Conservation (phyloP, 1,140 invertebrate genomes). For the Drosophila tristis region DNA sequence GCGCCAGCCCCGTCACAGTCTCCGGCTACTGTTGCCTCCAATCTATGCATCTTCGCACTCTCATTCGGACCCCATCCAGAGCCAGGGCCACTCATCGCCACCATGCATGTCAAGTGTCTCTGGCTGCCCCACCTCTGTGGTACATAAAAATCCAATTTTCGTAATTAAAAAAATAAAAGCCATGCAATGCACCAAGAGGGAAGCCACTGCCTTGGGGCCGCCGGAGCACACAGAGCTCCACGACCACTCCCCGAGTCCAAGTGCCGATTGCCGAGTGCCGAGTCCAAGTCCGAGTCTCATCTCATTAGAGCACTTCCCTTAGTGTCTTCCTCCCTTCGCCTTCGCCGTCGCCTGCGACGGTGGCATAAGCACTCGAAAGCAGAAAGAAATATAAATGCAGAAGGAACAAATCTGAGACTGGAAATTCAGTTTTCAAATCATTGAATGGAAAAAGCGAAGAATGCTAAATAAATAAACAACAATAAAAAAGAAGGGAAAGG, state of each 20-base stretch:
- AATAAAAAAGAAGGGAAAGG: conserved; percentile 7
- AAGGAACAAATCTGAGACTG: conserved; percentile 28
- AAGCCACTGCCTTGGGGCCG: conserved; percentile 19
- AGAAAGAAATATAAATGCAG: conserved; percentile 19
- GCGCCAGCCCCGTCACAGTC: conserved; percentile 13
- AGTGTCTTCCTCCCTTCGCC: conserved; percentile 6
- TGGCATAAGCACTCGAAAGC: conserved; percentile 62
- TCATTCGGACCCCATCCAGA: conserved; percentile 18
- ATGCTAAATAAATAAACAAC: conserved; percentile 65
- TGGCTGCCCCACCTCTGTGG: conserved; percentile 13
- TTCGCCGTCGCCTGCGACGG: conserved; percentile 30
- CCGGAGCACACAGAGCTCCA: neutral
- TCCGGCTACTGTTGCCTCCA: neutral
- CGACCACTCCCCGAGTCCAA: no score
- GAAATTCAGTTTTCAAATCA: conserved; percentile 46
- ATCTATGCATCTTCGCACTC: conserved; percentile 29
- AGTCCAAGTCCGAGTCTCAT: conserved; percentile 53
- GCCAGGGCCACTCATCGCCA: conserved; percentile 49
- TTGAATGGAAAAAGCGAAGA: conserved; percentile 17
- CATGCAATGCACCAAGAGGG: conserved; percentile 22
- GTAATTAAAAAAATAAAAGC: conserved; percentile 81
- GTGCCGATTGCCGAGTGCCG: conserved; percentile 10
- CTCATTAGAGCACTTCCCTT: conserved; percentile 70
- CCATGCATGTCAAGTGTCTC: conserved; percentile 78
- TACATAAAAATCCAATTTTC: conserved; percentile 82